phyloP scores from a whole-genome alignment of 2,888 invertebrate genomes.

The Agrilus biguttatus region DNA sequence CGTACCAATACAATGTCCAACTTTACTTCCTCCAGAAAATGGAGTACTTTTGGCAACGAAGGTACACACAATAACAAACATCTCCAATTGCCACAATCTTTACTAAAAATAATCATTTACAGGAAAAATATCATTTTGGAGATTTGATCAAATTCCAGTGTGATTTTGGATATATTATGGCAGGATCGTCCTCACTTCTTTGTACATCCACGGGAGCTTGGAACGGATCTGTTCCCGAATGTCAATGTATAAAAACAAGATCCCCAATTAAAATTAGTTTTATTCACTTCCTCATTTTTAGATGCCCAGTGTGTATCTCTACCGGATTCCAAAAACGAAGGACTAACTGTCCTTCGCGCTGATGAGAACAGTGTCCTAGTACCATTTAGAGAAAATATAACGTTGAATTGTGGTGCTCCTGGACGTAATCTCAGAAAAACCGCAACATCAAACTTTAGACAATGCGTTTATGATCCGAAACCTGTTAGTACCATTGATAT shows the following conservation, averaged over 20 bases:
- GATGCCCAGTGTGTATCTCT: constrained; percentile 83
- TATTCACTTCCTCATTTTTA: constrained; percentile 26
- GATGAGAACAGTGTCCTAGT: constrained; percentile 74
- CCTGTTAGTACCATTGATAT: constrained; percentile 35
- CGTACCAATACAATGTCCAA: constrained; percentile 82
- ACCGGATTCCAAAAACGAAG: constrained; percentile 79
- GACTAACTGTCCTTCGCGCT: constrained; percentile 59
- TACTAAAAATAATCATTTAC: constrained; percentile 1
- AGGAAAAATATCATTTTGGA: constrained; percentile 71
- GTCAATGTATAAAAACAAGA: constrained; percentile 62
- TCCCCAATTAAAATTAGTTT: neutral
- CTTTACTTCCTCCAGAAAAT: constrained; percentile 64
- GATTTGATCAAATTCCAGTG: constrained; percentile 86
- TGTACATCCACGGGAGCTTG: constrained; percentile 84
- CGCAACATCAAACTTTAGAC: constrained; percentile 71
- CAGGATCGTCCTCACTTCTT: constrained; percentile 69
- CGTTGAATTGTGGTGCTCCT: constrained; percentile 62
- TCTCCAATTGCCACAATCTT: neutral
- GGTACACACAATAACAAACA: constrained; percentile 15
- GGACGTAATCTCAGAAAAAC: constrained; percentile 71
- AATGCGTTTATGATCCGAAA: constrained; percentile 92
- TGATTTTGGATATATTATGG: constrained; percentile 86
- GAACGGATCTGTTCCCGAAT: constrained; percentile 88
- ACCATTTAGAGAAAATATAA: constrained; percentile 82
- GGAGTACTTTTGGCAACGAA: constrained; percentile 73